phyloP scores from a whole-genome alignment of 2,888 invertebrate genomes.

The Neoascia interrupta region DNA sequence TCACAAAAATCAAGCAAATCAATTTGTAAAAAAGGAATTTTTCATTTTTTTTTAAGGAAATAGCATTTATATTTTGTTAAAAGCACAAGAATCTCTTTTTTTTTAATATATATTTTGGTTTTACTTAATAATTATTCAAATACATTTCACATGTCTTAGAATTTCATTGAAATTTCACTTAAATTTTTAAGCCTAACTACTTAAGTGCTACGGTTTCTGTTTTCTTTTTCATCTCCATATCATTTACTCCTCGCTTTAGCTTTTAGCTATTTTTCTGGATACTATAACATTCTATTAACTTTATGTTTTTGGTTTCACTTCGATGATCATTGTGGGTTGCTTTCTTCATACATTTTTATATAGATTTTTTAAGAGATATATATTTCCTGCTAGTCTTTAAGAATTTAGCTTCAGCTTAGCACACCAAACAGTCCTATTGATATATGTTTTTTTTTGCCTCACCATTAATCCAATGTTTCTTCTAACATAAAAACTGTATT shows the following conservation, averaged over 20 bases:
- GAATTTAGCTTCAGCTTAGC: conserved; percentile 60
- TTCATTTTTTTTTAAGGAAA: conserved; percentile 70
- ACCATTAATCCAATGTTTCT: conserved; percentile 16
- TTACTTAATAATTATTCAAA: conserved; percentile 56
- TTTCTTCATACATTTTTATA: conserved; percentile 19
- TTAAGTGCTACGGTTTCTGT: conserved; percentile 60
- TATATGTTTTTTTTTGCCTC: conserved; percentile 20
- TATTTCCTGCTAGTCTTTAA: conserved; percentile 55
- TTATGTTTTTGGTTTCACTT: conserved; percentile 49
- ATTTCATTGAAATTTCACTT: conserved; percentile 70
- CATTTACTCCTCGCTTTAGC: conserved; percentile 45
- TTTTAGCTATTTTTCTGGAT: not conserved
- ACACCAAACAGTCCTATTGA: conserved; percentile 67
- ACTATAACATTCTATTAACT: conserved; percentile 19
- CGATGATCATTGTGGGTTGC: conserved; percentile 62
- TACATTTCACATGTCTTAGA: conserved; percentile 55
- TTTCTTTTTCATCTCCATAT: conserved; percentile 36
- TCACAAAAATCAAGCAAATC: conserved; percentile 69
- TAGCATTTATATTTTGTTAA: conserved; percentile 72
- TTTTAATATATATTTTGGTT: conserved; percentile 62
- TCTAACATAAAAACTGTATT: conserved; percentile 48
- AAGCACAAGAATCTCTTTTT: conserved; percentile 65
- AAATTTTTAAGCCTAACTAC: conserved; percentile 71
- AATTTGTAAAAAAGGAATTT: conserved; percentile 59
- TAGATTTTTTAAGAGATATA: conserved; percentile 23